Conservation (phyloP, 1,140 invertebrate species). For the Brachionus plicatilis region DNA sequence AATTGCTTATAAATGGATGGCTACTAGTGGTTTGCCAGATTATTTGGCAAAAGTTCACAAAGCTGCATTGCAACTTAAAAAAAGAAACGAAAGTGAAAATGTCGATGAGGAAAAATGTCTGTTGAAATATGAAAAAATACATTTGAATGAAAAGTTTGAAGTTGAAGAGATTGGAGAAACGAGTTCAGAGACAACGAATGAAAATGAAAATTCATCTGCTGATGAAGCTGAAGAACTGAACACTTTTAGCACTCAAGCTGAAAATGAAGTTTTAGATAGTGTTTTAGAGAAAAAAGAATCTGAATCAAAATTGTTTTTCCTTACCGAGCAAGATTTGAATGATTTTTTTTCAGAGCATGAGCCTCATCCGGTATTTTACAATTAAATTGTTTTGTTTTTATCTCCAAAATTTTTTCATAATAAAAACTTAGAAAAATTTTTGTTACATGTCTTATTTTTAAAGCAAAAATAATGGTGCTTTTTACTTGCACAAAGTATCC, state of each 20-base stretch:
- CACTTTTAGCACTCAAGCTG: neutral
- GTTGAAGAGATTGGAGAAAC: neutral
- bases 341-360: conserved; percentile 21
- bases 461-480: neutral
- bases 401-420: neutral
- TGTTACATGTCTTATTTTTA: neutral
- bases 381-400: neutral
- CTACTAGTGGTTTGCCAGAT: conserved; percentile 17
- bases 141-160: neutral
- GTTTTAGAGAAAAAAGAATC: neutral
- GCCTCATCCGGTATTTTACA: conserved; percentile 25
- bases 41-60: conserved; percentile 29
- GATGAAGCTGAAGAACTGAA: neutral
- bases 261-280: neutral
- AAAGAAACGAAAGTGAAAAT: neutral
- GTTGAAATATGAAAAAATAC: neutral
- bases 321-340: neutral
- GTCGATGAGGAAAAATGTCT: neutral
- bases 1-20: conserved; percentile 40
- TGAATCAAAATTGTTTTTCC: neutral
- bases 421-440: neutral
- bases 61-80: neutral
- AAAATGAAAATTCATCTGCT: neutral
- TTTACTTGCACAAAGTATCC: too few relatives aligned
- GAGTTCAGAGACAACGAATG: neutral